Percentiles rank a stretch among this genome's conserved stretches.
These are phyloP conservation scores for Garra rufa DNA, from an alignment of 2,113 vertebrate genomes.

Conservation along the genomic window DNA sequence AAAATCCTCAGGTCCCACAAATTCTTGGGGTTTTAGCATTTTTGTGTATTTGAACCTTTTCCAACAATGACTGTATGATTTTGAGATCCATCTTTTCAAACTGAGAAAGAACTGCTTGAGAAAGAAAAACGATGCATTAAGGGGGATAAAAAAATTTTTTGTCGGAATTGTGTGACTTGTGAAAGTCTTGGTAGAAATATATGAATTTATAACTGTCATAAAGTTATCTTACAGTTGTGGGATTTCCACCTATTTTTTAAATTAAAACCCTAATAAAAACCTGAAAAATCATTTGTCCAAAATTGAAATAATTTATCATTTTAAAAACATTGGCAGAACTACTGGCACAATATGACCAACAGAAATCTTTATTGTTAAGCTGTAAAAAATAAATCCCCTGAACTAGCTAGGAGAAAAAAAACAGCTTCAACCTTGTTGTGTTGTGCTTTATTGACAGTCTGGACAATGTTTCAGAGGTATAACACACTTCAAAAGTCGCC, in stretches of 20 bases:
- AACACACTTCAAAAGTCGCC: neutral
- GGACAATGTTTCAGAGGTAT: neutral
- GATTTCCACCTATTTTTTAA: neutral
- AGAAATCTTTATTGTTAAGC: neutral
- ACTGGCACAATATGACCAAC: neutral
- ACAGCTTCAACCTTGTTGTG: neutral
- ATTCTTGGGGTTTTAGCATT: no score
- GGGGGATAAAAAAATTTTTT: no score
- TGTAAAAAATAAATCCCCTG: neutral
- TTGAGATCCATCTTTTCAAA: no score
- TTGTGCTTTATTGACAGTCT: slow-evolving; percentile 7
- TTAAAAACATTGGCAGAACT: neutral
- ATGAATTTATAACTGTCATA: neutral
- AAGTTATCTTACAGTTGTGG: neutral
- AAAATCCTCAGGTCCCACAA: no score
- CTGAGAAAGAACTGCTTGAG: no score
- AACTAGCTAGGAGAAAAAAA: neutral
- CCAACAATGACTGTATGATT: no score
- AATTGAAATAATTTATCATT: no score
- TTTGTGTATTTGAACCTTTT: no score
- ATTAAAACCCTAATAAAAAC: neutral
- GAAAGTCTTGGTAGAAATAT: neutral
- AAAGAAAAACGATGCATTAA: no score
- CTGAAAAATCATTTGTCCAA: no score
- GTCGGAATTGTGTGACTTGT: neutral